A percentile compares a stretch with the other conserved stretches of the same genome.
Conservation (phyloP, 2,113 vertebrate genomes). For the Mustelus asterias region DNA sequence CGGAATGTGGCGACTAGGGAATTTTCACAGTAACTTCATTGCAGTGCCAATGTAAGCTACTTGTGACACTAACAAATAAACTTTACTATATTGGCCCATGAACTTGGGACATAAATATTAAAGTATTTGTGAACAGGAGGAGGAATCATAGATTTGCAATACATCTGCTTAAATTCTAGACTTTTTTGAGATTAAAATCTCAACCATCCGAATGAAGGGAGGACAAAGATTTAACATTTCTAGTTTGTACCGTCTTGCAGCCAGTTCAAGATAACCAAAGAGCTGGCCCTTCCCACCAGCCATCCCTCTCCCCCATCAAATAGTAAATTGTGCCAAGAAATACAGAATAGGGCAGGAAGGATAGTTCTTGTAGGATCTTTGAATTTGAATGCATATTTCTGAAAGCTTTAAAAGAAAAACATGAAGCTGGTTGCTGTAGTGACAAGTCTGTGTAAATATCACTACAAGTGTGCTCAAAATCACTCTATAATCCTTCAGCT, state of each 20-base stretch:
- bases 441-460: neutral
- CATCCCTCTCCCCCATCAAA: too few relatives aligned
- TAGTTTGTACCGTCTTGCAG: neutral
- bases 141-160: neutral
- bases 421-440: neutral
- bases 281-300: too few relatives aligned
- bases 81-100: neutral
- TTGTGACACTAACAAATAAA: too few relatives aligned
- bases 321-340: neutral
- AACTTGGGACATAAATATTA: neutral
- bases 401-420: neutral
- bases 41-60: too few relatives aligned
- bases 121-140: neutral
- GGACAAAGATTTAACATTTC: neutral
- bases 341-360: neutral
- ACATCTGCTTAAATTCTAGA: neutral
- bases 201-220: neutral
- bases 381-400: neutral
- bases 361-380: neutral
- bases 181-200: neutral
- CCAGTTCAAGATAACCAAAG: neutral
- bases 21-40: too few relatives aligned
- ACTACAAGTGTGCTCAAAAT: neutral
- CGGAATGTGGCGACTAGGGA: too few relatives aligned
- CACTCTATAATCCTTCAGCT: neutral